These are phyloP conservation scores for Pammene fasciana DNA, from an alignment of 2,888 invertebrate species.

Conservation along the genomic window DNA sequence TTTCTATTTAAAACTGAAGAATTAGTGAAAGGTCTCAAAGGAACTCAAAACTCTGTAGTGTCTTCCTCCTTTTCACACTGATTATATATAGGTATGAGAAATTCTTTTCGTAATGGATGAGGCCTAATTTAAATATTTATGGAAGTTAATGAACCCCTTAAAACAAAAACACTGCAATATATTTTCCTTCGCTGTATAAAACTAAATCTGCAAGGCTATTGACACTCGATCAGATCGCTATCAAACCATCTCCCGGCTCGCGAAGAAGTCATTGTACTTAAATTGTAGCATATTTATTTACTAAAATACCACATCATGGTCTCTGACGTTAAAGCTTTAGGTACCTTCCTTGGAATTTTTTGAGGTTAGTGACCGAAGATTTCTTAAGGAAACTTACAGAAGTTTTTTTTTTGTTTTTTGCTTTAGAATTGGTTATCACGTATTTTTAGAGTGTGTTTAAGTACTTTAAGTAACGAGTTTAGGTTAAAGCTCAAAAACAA, in stretches of 20 bases:
- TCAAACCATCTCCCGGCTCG: conserved; percentile 1
- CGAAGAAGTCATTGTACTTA: conserved; percentile 14
- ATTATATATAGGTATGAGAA: too few species aligned
- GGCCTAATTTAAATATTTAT: too few species aligned
- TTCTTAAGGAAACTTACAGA: background rate
- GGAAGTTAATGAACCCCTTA: background rate
- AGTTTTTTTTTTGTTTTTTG: background rate
- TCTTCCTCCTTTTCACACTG: background rate
- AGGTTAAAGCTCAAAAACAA: too few species aligned
- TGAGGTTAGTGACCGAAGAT: conserved; percentile 6
- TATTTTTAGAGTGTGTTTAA: too few species aligned
- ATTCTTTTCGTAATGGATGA: too few species aligned
- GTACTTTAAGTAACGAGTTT: too few species aligned
- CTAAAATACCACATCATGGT: conserved; percentile 6
- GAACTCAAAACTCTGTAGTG: background rate
- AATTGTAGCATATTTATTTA: conserved; percentile 14
- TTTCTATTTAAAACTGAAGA: background rate
- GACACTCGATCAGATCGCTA: conserved; percentile 16
- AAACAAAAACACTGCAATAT: background rate
- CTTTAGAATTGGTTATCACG: too few species aligned
- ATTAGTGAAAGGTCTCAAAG: background rate
- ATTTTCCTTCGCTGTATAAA: too few species aligned
- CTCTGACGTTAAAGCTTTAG: background rate
- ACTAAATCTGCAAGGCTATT: conserved; percentile 12
- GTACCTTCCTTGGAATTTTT: conserved; percentile 10